These are phyloP conservation scores for Drosophila setifemur DNA, from an alignment of 1,140 invertebrate species.

Conservation along the genomic window DNA sequence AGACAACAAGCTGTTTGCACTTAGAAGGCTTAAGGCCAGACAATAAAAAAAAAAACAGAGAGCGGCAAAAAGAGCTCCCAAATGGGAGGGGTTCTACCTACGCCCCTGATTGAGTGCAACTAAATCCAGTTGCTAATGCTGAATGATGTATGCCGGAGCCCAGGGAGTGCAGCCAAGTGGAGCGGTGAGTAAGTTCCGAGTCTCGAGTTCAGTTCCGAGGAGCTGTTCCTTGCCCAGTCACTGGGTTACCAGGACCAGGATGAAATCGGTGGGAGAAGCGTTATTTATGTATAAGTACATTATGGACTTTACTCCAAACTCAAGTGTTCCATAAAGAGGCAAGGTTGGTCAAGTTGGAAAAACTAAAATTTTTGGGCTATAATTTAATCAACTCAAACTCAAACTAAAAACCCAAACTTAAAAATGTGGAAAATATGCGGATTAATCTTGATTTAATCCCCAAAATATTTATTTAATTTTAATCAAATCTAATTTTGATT, in stretches of 20 bases:
- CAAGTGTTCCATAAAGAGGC: too few species aligned
- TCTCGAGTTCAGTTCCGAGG: background rate
- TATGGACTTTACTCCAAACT: background rate
- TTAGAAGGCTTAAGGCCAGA: conserved; percentile 30
- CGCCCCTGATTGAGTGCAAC: conserved; percentile 25
- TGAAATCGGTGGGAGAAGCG: too few species aligned
- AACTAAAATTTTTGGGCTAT: too few species aligned
- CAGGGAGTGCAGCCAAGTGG: background rate
- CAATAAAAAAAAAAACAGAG: background rate
- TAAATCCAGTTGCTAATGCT: conserved; percentile 37
- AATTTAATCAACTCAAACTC: too few species aligned
- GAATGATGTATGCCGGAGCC: conserved; percentile 20
- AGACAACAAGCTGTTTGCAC: conserved; percentile 49
- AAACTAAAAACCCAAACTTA: too few species aligned
- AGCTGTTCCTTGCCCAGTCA: background rate
- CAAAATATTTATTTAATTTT: too few species aligned
- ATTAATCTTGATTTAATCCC: too few species aligned
- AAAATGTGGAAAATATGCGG: too few species aligned
- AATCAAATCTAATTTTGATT: too few species aligned
- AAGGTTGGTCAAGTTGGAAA: too few species aligned
- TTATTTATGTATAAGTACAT: too few species aligned
- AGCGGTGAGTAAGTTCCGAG: background rate
- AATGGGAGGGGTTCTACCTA: background rate
- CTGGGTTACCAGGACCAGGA: background rate
- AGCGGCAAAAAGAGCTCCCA: too few species aligned